Conservation (phyloP, 2,797 vertebrate genomes). For the Spinibarbus caldwelli region DNA sequence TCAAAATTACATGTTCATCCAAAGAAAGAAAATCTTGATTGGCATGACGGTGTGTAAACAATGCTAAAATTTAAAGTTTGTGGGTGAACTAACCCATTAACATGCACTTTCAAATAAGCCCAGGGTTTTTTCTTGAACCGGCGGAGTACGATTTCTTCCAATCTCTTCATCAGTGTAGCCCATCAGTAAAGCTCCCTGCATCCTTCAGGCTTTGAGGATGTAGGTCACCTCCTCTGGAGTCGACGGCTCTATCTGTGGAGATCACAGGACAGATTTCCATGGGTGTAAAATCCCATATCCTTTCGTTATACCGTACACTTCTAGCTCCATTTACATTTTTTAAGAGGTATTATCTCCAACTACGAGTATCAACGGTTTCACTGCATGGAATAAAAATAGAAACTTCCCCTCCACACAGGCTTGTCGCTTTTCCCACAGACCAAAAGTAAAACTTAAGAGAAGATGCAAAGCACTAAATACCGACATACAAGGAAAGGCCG, state of each 20-base stretch:
- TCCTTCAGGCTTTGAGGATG: slow-evolving; percentile 43
- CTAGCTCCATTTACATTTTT: slow-evolving; percentile 16
- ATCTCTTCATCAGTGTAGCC: slow-evolving; percentile 5
- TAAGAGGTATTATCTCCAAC: slow-evolving; percentile 27
- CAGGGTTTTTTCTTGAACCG: slow-evolving; percentile 14
- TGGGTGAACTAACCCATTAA: neutral
- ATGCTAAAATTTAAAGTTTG: neutral
- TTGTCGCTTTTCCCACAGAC: slow-evolving; percentile 70
- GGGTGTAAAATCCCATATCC: slow-evolving; percentile 10
- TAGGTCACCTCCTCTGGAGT: slow-evolving; percentile 32
- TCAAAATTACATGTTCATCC: no score
- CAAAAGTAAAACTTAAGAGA: slow-evolving; percentile 62
- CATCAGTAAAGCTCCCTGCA: slow-evolving; percentile 40
- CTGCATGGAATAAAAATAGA: slow-evolving; percentile 41
- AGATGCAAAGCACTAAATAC: neutral
- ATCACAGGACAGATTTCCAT: slow-evolving; percentile 17
- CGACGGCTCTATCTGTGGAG: slow-evolving; percentile 6
- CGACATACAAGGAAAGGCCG: slow-evolving; percentile 49
- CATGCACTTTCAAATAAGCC: neutral
- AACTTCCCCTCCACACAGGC: slow-evolving; percentile 63
- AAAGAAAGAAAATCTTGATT: neutral
- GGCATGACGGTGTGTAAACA: neutral
- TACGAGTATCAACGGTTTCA: neutral
- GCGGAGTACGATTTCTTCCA: slow-evolving; percentile 12
- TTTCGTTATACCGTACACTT: neutral